phyloP scores from a whole-genome alignment of 2,797 vertebrate species.

The Tokudaia muenninki region DNA sequence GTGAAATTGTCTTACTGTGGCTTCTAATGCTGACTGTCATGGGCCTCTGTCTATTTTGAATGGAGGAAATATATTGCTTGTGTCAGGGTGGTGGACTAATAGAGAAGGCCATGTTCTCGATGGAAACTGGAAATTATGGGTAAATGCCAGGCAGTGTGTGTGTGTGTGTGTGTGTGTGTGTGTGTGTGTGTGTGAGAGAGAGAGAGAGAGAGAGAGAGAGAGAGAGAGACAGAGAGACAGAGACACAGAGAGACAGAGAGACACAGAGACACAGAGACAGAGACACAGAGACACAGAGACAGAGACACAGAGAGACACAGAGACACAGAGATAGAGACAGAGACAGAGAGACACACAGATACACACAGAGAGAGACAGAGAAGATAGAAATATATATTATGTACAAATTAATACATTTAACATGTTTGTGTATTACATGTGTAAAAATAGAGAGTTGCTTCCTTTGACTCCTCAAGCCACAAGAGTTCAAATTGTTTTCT shows the following conservation, averaged over 20 bases:
- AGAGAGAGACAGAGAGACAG: neutral
- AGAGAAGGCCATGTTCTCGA: neutral
- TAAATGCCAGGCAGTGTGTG: neutral
- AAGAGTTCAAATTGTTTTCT: slow-evolving; percentile 28
- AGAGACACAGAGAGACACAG: neutral
- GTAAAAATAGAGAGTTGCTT: neutral
- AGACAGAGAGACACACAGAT: neutral
- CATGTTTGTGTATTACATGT: neutral
- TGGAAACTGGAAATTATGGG: neutral
- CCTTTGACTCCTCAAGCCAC: neutral
- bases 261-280: neutral
- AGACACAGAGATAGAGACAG: neutral
- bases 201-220: neutral
- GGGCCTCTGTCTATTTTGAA: neutral
- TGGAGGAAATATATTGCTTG: neutral
- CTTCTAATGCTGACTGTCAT: neutral
- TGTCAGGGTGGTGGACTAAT: neutral
- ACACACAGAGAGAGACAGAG: neutral
- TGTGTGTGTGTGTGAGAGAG: too few relatives aligned
- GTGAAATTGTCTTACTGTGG: neutral
- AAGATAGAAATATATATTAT: neutral
- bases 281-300: neutral
- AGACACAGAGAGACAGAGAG: neutral
- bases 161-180: neutral
- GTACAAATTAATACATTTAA: neutral